These are phyloP conservation scores for Danio jaintianensis DNA, from an alignment of 2,797 vertebrate genomes.

Conservation along the genomic window DNA sequence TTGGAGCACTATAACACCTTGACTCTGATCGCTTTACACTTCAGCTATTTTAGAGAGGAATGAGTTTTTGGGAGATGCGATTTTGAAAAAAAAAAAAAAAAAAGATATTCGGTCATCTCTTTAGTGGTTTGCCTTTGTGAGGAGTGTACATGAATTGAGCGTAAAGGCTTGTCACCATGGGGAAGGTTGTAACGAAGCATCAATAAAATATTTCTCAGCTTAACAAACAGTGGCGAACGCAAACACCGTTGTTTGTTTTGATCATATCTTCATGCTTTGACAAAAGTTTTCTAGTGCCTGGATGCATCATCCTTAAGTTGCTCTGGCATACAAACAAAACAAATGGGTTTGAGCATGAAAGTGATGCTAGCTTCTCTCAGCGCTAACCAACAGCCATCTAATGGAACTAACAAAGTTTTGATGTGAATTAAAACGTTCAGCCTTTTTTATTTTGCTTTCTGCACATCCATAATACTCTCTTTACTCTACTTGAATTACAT, in stretches of 20 bases:
- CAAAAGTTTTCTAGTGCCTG: constrained; percentile 62
- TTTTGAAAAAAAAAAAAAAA: not conserved
- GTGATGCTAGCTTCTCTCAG: constrained; percentile 55
- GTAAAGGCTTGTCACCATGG: constrained; percentile 57
- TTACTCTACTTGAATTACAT: constrained; percentile 57
- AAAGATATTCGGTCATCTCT: constrained; percentile 52
- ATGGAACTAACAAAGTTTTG: constrained; percentile 60
- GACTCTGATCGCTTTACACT: constrained; percentile 57
- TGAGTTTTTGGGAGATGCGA: constrained; percentile 31
- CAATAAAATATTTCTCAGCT: constrained; percentile 68
- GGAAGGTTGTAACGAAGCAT: constrained; percentile 63
- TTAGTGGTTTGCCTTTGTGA: constrained; percentile 59
- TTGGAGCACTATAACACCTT: constrained; percentile 54
- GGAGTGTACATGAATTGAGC: constrained; percentile 47
- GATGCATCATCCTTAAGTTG: constrained; percentile 49
- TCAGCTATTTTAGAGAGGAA: constrained; percentile 54
- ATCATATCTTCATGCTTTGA: constrained; percentile 63
- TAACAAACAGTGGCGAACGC: constrained; percentile 56
- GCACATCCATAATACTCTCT: constrained; percentile 58
- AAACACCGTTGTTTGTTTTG: constrained; percentile 61
- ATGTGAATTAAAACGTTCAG: constrained; percentile 62
- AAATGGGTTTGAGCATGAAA: constrained; percentile 55
- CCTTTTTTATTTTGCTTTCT: constrained; percentile 49
- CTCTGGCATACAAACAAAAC: constrained; percentile 29
- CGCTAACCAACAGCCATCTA: constrained; percentile 50